Percentiles rank a stretch among this genome's conserved stretches.
Conservation (phyloP, 2,113 vertebrate species). For the Elachura formosa region DNA sequence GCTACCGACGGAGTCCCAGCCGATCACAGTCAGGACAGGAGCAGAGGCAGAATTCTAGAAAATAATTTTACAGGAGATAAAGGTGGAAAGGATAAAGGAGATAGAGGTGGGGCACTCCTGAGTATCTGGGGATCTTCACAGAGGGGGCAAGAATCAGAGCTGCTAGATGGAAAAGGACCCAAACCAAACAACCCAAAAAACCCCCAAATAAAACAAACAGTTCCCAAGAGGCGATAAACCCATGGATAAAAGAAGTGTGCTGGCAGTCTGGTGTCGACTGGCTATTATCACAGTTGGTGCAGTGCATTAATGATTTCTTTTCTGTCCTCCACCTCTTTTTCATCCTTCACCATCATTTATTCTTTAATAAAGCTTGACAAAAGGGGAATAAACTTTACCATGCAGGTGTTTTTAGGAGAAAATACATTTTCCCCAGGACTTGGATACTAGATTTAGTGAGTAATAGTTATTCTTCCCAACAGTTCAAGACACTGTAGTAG, state of each 20-base stretch:
- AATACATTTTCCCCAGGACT: not conserved
- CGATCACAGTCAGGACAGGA: not conserved
- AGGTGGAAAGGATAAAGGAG: not conserved
- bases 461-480: not conserved
- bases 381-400: conserved; percentile 29
- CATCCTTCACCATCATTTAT: conserved; percentile 14
- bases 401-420: conserved; percentile 31
- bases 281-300: not conserved
- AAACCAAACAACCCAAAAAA: not conserved
- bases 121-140: not conserved
- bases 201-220: not conserved
- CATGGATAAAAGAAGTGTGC: not conserved
- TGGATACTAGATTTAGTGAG: not conserved
- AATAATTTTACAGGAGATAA: not conserved
- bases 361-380: not conserved
- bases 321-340: conserved; percentile 9
- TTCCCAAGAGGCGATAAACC: not conserved
- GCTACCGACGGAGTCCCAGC: not conserved
- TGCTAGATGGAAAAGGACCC: not conserved
- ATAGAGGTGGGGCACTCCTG: not conserved
- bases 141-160: not conserved
- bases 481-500: not conserved
- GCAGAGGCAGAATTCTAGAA: not conserved
- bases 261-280: not conserved
- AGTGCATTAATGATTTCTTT: conserved; percentile 37